Conservation (phyloP, 2,113 vertebrate genomes). For the Proterorhinus semilunaris region DNA sequence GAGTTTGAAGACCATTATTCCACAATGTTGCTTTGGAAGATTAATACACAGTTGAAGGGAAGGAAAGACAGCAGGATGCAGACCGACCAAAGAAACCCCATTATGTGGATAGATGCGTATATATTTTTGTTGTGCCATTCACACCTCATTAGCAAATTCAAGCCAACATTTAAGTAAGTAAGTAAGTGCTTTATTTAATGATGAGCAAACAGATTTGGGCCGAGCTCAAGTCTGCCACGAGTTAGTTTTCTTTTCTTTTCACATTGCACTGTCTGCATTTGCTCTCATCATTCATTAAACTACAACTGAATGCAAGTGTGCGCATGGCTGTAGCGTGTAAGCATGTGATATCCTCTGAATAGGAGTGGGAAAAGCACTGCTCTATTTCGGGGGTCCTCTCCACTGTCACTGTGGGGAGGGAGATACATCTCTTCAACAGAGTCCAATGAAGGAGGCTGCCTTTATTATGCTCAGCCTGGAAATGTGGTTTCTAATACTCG, state of each 20-base stretch:
- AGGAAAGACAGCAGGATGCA: no score
- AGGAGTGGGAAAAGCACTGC: constrained; percentile 43
- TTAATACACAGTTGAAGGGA: no score
- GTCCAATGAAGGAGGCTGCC: neutral
- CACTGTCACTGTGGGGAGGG: constrained; percentile 33
- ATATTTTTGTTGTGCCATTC: no score
- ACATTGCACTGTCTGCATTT: neutral
- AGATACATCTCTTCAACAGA: constrained; percentile 35
- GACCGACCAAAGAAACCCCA: no score
- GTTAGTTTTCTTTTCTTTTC: neutral
- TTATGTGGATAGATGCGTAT: no score
- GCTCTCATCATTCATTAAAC: neutral
- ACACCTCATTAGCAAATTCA: no score
- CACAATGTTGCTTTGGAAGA: no score
- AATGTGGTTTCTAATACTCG: constrained; percentile 6
- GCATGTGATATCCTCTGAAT: constrained; percentile 39
- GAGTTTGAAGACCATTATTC: no score
- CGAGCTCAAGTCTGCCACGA: no score
- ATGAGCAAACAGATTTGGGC: no score
- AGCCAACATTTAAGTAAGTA: no score
- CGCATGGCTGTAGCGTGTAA: neutral
- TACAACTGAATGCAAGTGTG: neutral
- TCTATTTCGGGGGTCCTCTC: constrained; percentile 47
- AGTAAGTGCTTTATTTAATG: no score
- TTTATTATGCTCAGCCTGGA: constrained; percentile 2